Conservation (phyloP, 2,888 invertebrate genomes). For the Laspeyria flexula region DNA sequence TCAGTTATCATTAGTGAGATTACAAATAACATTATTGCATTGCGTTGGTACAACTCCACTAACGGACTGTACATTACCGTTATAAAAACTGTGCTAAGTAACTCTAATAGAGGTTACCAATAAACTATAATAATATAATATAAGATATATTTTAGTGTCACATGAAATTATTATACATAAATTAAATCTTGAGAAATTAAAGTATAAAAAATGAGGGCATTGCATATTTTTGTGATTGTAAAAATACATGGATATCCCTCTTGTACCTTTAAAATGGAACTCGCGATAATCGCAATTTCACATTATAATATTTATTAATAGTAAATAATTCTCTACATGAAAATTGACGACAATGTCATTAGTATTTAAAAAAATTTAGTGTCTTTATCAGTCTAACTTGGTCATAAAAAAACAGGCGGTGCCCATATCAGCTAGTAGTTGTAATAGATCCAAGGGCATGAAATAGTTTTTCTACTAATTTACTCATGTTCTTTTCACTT, state of each 20-base stretch:
- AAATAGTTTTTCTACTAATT: slow-evolving; percentile 58
- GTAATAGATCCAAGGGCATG: slow-evolving; percentile 63
- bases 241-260: slow-evolving; percentile 41
- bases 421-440: slow-evolving; percentile 58
- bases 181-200: slow-evolving; percentile 29
- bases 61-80: slow-evolving; percentile 8
- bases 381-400: slow-evolving; percentile 73
- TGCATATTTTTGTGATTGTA: slow-evolving; percentile 30
- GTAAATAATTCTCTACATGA: slow-evolving; percentile 56
- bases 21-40: slow-evolving; percentile 51
- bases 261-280: slow-evolving; percentile 54
- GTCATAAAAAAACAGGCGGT: slow-evolving; percentile 71
- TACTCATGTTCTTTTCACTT: slow-evolving; percentile 60
- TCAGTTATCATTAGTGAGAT: slow-evolving; percentile 79
- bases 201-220: slow-evolving; percentile 24
- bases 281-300: slow-evolving; percentile 37
- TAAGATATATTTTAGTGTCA: slow-evolving; percentile 19
- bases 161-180: slow-evolving; percentile 29
- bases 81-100: slow-evolving; percentile 7
- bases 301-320: slow-evolving; percentile 43
- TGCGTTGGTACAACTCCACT: slow-evolving; percentile 11
- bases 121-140: slow-evolving; percentile 6
- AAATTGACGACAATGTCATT: slow-evolving; percentile 64
- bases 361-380: slow-evolving; percentile 46
- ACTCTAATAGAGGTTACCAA: slow-evolving; percentile 14